Conservation (phyloP, 2,888 invertebrate genomes). For the Torymus auratus region DNA sequence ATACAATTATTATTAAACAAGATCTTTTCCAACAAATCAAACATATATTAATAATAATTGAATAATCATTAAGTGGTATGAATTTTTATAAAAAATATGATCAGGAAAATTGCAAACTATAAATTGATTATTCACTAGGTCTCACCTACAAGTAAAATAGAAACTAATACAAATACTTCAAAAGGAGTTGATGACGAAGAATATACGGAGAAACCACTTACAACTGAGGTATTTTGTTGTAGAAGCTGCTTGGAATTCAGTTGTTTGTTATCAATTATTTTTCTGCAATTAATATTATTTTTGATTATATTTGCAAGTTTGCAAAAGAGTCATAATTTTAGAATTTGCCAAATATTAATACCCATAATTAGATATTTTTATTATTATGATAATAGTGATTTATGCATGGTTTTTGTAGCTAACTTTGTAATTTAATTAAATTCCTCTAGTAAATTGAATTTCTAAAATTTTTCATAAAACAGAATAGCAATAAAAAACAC, state of each 20-base stretch:
- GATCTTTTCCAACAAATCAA: too few relatives aligned
- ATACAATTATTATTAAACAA: too few relatives aligned
- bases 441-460: too few relatives aligned
- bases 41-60: too few relatives aligned
- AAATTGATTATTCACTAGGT: conserved; percentile 44
- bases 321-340: neutral
- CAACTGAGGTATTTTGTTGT: conserved; percentile 41
- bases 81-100: too few relatives aligned
- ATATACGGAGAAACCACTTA: conserved; percentile 25
- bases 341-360: too few relatives aligned
- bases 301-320: neutral
- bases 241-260: conserved; percentile 7
- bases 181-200: conserved; percentile 53
- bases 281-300: neutral
- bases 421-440: neutral
- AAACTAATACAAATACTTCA: conserved; percentile 60
- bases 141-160: conserved; percentile 29
- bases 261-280: conserved; percentile 23
- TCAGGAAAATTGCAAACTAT: neutral
- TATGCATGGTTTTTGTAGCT: conserved; percentile 10
- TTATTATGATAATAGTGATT: too few relatives aligned
- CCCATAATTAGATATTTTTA: too few relatives aligned
- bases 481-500: conserved; percentile 35
- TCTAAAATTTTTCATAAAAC: conserved; percentile 32
- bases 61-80: too few relatives aligned